Base-by-base conservation (phyloP, 2,113 vertebrate genomes). In the Pseudolaguvia tuberculata region DNA sequence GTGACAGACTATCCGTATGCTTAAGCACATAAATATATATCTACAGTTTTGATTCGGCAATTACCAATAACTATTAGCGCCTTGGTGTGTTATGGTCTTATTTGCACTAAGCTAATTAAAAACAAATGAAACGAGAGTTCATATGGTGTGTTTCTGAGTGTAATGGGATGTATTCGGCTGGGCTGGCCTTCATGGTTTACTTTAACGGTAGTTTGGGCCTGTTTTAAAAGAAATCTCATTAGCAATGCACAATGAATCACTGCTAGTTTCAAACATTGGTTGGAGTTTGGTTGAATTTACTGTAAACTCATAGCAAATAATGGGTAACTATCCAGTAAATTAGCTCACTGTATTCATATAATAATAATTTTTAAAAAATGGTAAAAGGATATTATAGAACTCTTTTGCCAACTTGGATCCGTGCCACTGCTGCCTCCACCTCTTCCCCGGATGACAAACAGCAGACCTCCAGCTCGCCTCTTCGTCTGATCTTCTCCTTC, bases 61-160 rank as follows among this genome's bases (percentile, higher is more conserved):
- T 66, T 53, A 23, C 51, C 62, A 66, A 39, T 29, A 18, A 29
- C 65, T 39, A 17, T 48, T 71, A 79, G 70, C 57, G 75, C 80
- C 84, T 67, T 67, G 56, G 76, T 79, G 77, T 76, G 78, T 76
- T 31, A 70, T 70, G 21, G 5, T 27, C 82, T 74, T 80, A 84
- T 79, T 87, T 86, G 86, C 86, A 85, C 79, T 73, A 47, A 82
- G 79, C 80, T 87, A 88, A 87, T 87, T 82, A 83, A 69, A 88
- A 86, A 77, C 85, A 89, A 88, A 88, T 84, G 82, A 84, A 87
- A 80, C 57, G 42, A 31, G 50, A 21, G 52, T 75, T 58, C 50
- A 42, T 58, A 31, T 47, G 56, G 79, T 67, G 65, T 55, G 15
- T 61, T 77, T 83, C 79, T 82, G 7, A 17, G 31, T 42, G 50